Base-by-base conservation (phyloP, 2,888 invertebrate genomes). In the Mellilla xanthometata region DNA sequence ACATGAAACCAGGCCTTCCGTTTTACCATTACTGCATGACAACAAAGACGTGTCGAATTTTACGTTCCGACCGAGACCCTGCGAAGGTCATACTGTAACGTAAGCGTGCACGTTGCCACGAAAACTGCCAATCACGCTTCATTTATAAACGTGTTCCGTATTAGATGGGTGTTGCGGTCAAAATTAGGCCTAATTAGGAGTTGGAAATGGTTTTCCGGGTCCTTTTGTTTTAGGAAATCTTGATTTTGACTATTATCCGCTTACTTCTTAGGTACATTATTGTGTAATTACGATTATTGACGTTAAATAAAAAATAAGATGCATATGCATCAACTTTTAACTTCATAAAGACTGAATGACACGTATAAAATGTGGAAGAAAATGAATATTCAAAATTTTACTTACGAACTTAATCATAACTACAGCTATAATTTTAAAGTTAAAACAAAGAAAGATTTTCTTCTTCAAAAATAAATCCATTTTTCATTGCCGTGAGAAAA, bases 11-110 rank as follows among this genome's bases (percentile, higher is more conserved):
- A 26, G 36, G n/a, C n/a, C n/a, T n/a, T 12, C 30, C 30, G 29
- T 32, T 39, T 45, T 28, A 22, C 36, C 28, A 19, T 27, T 36
- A 36, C 35, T 32, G 40, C 42, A n/a, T n/a, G 46, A 47, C 35
- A n/a, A 49, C 54, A 54, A 57, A 52, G 54, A 50, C 54, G 40
- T 45, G 52, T 38, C 51, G 36, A 38, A 52, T 52, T 39, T 28
- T 52, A 22, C 38, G 50, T 57, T 51, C 51, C 52, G 54, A 36
- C 33, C 30, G 3, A 33, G 39, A 39, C 38, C 55, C 46, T 49
- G 33, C n/a, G 46, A 54, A 54, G 54, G 52, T 52, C 50, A 27
- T 24, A n/a, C 12, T 27, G 38, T 46, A 36, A 30, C 24, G 13
- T 44, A 19, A 40, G 40, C 12, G 36, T 29, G 36, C 46, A 54